A percentile compares a stretch with the other conserved stretches of the same genome.
phyloP scores from a whole-genome alignment of 1,140 invertebrate species.

The Lucilia sericata region DNA sequence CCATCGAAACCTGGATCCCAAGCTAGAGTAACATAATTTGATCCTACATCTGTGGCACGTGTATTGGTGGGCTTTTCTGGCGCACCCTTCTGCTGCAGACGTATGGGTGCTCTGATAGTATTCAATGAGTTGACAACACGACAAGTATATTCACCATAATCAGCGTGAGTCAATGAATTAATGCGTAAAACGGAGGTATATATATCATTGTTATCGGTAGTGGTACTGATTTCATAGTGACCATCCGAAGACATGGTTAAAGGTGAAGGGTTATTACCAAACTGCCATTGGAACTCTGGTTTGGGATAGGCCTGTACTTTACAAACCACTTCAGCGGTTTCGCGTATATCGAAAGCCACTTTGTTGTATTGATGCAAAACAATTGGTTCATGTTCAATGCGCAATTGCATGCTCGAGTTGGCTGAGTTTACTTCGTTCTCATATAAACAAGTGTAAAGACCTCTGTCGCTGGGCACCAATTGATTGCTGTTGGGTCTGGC shows the following conservation, averaged over 20 bases:
- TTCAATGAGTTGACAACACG: conserved; percentile 84
- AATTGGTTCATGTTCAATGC: conserved; percentile 91
- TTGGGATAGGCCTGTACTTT: conserved; percentile 91
- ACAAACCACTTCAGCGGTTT: conserved; percentile 87
- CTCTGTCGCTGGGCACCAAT: conserved; percentile 84
- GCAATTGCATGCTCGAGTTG: conserved; percentile 88
- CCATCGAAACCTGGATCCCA: conserved; percentile 94
- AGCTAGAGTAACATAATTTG: conserved; percentile 80
- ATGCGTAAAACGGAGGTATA: conserved; percentile 85
- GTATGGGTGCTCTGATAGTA: conserved; percentile 80
- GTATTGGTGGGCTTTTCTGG: conserved; percentile 84
- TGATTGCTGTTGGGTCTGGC: conserved; percentile 80
- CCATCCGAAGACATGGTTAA: conserved; percentile 83
- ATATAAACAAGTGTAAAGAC: conserved; percentile 88
- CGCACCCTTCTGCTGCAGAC: conserved; percentile 84
- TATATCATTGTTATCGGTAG: conserved; percentile 84
- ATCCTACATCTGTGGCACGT: conserved; percentile 77
- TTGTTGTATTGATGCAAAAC: conserved; percentile 86
- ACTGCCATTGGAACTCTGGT: conserved; percentile 93
- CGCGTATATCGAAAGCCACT: conserved; percentile 86
- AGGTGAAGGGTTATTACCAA: conserved; percentile 77
- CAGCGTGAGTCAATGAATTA: conserved; percentile 79
- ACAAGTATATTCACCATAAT: conserved; percentile 93
- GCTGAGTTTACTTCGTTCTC: conserved; percentile 89
- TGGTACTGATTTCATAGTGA: conserved; percentile 87